Evolutionary conservation across 1,140 invertebrate genomes (phyloP).

Genomic region (Drosophila rhopaloa): DNA sequence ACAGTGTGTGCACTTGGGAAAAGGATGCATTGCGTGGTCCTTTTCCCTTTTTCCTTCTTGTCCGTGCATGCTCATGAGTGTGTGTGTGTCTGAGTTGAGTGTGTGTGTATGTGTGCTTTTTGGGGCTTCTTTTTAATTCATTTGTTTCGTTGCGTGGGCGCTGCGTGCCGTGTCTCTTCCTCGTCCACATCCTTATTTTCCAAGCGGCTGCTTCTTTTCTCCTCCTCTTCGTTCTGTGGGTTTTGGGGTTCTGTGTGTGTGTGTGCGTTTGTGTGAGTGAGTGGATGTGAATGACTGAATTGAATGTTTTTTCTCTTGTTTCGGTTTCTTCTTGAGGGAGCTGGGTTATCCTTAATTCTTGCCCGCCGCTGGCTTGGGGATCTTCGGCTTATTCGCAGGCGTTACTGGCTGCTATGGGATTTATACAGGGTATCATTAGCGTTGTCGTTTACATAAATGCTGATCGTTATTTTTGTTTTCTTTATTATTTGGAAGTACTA

Average conservation of each 20-base stretch:
- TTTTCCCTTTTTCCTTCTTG: neutral
- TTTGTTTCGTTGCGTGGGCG: slow-evolving; percentile 10
- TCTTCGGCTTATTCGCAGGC: neutral
- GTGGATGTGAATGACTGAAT: slow-evolving; percentile 11
- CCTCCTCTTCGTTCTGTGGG: slow-evolving; percentile 7
- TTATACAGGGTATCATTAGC: slow-evolving; percentile 44
- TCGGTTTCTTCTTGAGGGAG: neutral
- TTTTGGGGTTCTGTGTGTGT: slow-evolving; percentile 5
- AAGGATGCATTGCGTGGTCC: neutral
- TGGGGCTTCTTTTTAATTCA: slow-evolving; percentile 5
- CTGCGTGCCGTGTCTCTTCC: slow-evolving; percentile 2
- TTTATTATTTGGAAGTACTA: slow-evolving; percentile 68
- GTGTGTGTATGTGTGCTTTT: slow-evolving; percentile 2
- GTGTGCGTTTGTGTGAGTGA: slow-evolving; percentile 2
- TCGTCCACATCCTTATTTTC: slow-evolving; percentile 4
- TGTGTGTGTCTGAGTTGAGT: slow-evolving; percentile 3
- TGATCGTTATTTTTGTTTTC: slow-evolving; percentile 34
- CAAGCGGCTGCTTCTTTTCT: slow-evolving; percentile 4
- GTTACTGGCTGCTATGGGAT: slow-evolving; percentile 22
- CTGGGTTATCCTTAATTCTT: slow-evolving; percentile 10
- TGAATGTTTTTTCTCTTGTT: slow-evolving; percentile 18
- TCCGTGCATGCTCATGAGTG: slow-evolving; percentile 5
- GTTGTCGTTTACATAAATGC: slow-evolving; percentile 41
- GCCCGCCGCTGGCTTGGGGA: neutral
- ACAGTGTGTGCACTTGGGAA: slow-evolving; percentile 29